phyloP scores from a whole-genome alignment of 2,113 vertebrate species.

The Neolamprologus modestus region DNA sequence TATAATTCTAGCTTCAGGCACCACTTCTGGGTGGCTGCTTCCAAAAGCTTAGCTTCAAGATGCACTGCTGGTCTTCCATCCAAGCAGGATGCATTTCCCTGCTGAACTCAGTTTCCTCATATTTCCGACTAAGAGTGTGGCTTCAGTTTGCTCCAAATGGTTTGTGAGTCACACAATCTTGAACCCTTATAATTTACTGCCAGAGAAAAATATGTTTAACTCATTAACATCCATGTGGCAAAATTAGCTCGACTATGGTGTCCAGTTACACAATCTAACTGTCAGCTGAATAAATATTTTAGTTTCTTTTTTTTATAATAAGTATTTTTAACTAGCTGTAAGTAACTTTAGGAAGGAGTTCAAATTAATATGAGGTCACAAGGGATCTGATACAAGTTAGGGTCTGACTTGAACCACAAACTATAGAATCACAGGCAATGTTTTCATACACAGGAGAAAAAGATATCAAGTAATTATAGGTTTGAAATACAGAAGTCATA shows the following conservation, averaged over 20 bases:
- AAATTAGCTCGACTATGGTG: background rate
- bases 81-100: conserved; percentile 21
- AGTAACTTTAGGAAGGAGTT: background rate
- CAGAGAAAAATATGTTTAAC: background rate
- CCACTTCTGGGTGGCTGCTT: conserved; percentile 39
- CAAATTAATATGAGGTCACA: background rate
- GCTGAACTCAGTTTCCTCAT: background rate
- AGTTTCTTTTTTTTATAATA: background rate
- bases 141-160: background rate
- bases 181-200: background rate
- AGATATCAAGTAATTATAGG: background rate
- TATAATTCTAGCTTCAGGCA: conserved; percentile 58
- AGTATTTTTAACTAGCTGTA: background rate
- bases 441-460: background rate
- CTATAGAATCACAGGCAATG: background rate
- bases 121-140: background rate
- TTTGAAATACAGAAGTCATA: background rate
- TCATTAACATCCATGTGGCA: background rate
- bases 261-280: background rate
- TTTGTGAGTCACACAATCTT: background rate
- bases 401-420: background rate
- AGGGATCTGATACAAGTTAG: background rate
- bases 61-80: conserved; percentile 25
- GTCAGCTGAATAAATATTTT: background rate
- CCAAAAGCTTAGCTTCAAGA: conserved; percentile 45